Percentiles rank a stretch among this genome's conserved stretches.
Conservation (phyloP, 2,113 vertebrate species). For the Corapipo altera region DNA sequence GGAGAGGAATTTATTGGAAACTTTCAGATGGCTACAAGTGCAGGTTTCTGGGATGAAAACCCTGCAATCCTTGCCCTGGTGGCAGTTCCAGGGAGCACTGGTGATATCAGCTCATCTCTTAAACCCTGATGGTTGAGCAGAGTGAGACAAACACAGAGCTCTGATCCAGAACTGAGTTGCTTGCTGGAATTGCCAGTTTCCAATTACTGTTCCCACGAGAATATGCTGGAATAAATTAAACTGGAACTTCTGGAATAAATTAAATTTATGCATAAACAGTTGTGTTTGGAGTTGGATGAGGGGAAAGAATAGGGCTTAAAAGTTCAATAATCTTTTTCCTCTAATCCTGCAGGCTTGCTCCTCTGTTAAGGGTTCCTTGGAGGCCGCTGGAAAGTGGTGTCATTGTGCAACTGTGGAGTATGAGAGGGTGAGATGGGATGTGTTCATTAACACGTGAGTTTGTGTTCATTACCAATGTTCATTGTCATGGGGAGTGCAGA, state of each 20-base stretch:
- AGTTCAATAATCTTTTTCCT: not conserved
- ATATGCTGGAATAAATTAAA: not conserved
- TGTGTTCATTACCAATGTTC: no score
- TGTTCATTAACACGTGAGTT: not conserved
- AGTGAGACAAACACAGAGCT: not conserved
- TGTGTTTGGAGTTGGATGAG: not conserved
- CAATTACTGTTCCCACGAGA: not conserved
- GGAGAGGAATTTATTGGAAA: not conserved
- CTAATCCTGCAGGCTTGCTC: not conserved
- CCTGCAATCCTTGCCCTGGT: fast-evolving
- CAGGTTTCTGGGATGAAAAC: not conserved
- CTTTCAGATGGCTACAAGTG: not conserved
- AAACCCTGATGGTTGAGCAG: not conserved
- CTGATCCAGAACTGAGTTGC: not conserved
- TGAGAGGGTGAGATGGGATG: not conserved
- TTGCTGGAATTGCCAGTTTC: not conserved
- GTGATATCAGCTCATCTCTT: not conserved
- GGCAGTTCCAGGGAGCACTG: not conserved
- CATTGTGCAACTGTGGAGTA: not conserved
- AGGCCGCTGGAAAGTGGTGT: not conserved
- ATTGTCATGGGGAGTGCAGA: not conserved
- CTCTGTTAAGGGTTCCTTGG: not conserved
- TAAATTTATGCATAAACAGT: not conserved
- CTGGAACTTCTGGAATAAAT: not conserved
- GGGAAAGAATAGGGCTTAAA: not conserved